These are phyloP conservation scores for Drosophila percnosoma DNA, from an alignment of 2,888 invertebrate genomes.

Conservation along the genomic window DNA sequence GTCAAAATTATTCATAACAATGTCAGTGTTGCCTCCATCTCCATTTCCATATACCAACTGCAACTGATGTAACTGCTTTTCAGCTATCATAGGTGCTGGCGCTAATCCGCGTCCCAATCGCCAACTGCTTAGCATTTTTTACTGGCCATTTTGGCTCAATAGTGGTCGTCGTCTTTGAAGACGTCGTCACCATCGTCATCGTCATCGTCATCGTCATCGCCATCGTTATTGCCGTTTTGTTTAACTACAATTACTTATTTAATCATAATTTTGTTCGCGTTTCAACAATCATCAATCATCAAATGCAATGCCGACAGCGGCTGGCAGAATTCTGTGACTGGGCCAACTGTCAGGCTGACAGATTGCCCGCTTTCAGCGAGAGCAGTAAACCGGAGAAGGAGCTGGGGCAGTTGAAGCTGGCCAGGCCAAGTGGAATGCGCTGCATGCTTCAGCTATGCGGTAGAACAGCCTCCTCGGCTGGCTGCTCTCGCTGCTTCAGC, in stretches of 20 bases:
- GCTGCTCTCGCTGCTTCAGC: conserved; percentile 58
- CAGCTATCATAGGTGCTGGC: conserved; percentile 32
- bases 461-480: conserved; percentile 28
- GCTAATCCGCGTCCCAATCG: conserved; percentile 40
- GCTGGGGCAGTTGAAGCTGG: conserved; percentile 23
- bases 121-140: conserved; percentile 55
- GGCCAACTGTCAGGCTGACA: conserved; percentile 82
- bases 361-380: conserved; percentile 79
- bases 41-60: conserved; percentile 3
- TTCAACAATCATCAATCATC: conserved; percentile 83
- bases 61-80: conserved; percentile 30
- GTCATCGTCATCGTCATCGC: conserved; percentile 8
- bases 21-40: conserved; percentile 26
- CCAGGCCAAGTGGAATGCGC: conserved; percentile 69
- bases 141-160: conserved; percentile 55
- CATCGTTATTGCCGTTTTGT: conserved; percentile 66
- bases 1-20: conserved; percentile 47
- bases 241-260: conserved; percentile 82
- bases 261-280: conserved; percentile 83
- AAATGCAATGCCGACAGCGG: conserved; percentile 80
- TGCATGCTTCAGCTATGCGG: conserved; percentile 55
- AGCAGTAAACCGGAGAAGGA: conserved; percentile 52
- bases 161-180: conserved; percentile 45
- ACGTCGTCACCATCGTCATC: conserved; percentile 23
- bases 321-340: conserved; percentile 71